A percentile compares a stretch with the other conserved stretches of the same genome.
phyloP scores from a whole-genome alignment of 2,113 vertebrate species.

The Nansenia antarctica region DNA sequence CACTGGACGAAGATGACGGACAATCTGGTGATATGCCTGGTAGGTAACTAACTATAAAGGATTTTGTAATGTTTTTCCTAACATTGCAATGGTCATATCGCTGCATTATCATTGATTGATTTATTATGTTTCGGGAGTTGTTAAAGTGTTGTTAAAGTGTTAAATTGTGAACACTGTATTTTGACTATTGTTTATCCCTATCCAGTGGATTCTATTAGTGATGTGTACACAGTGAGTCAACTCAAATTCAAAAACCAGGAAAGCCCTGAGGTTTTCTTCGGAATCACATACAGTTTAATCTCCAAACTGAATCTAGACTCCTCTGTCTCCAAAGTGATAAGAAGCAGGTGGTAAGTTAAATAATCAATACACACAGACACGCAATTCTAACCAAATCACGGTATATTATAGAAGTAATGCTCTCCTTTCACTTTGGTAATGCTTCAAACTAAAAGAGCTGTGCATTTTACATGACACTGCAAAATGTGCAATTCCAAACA shows the following conservation, averaged over 20 bases:
- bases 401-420: too few relatives aligned
- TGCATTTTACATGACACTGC: too few relatives aligned
- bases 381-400: too few relatives aligned
- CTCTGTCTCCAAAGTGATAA: slow-evolving; percentile 79
- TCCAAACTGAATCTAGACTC: slow-evolving; percentile 85
- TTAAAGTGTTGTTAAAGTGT: too few relatives aligned
- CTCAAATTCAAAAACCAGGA: slow-evolving; percentile 75
- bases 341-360: slow-evolving; percentile 82
- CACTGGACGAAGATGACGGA: slow-evolving; percentile 75
- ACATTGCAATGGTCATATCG: not conserved
- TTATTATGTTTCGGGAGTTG: not conserved
- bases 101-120: not conserved
- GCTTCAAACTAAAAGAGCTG: too few relatives aligned
- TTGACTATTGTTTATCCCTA: not conserved
- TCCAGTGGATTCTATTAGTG: slow-evolving; percentile 84
- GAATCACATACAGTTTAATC: slow-evolving; percentile 87
- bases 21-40: slow-evolving; percentile 80
- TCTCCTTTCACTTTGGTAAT: too few relatives aligned
- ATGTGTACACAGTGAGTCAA: slow-evolving; percentile 81
- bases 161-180: too few relatives aligned
- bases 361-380: not conserved
- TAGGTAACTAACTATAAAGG: slow-evolving; percentile 63
- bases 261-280: slow-evolving; percentile 73
- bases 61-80: too few relatives aligned
- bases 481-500: too few relatives aligned